These are phyloP conservation scores for Protodeltote pygarga DNA, from an alignment of 2,888 invertebrate genomes.

Conservation along the genomic window DNA sequence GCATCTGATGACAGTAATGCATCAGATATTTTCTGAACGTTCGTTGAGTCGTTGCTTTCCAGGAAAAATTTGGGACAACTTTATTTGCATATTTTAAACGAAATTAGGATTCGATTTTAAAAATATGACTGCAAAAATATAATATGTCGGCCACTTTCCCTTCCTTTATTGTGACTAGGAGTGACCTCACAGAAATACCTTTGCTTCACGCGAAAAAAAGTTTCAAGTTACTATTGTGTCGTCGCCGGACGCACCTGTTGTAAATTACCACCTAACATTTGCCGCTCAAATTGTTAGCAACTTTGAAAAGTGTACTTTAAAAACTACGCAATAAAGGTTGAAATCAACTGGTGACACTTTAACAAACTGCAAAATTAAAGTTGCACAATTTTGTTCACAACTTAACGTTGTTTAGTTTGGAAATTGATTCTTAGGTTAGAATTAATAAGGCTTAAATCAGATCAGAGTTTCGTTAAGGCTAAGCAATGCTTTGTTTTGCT, in stretches of 20 bases:
- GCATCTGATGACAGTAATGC: too few species aligned
- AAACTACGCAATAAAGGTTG: rapidly evolving
- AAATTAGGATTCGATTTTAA: too few species aligned
- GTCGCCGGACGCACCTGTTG: slow-evolving; percentile 44
- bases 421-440: slow-evolving; percentile 3
- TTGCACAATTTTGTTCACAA: slow-evolving; percentile 16
- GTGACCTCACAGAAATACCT: slow-evolving; percentile 28
- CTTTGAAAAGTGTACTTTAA: slow-evolving; percentile 4
- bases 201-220: slow-evolving; percentile 30
- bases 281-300: not conserved
- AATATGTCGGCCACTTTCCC: slow-evolving; percentile 30
- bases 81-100: not conserved
- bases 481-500: slow-evolving; percentile 27
- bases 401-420: slow-evolving; percentile 7
- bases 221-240: slow-evolving; percentile 38
- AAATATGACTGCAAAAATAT: not conserved
- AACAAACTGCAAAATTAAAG: not conserved
- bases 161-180: not conserved
- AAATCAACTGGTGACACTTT: not conserved
- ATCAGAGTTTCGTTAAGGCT: slow-evolving; percentile 2
- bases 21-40: not conserved
- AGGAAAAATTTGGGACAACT: too few species aligned
- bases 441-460: not conserved
- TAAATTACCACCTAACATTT: slow-evolving; percentile 23
- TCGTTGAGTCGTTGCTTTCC: not conserved